Evolutionary conservation across 30 jellyfish, hydroid and myxozoan genomes (phyloP).

Genomic region (Hydractinia symbiolongicarpus): DNA sequence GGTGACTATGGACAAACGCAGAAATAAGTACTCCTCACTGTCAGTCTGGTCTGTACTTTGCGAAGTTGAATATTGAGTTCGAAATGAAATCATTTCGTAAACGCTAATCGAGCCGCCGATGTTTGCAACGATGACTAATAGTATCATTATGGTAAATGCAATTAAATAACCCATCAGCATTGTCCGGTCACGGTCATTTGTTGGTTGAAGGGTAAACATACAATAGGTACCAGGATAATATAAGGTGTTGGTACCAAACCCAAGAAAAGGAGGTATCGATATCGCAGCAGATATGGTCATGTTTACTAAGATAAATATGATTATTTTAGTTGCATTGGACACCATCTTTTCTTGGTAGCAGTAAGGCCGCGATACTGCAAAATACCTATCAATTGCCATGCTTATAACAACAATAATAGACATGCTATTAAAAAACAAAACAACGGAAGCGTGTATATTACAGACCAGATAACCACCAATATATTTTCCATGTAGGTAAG

Average conservation of each 20-base stretch:
- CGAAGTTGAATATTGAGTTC: not conserved
- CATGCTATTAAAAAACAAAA: constrained; percentile 40
- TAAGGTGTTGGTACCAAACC: constrained; percentile 53
- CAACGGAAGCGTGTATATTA: constrained; percentile 51
- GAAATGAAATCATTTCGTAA: constrained; percentile 5
- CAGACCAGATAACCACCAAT: constrained; percentile 63
- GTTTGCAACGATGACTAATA: constrained; percentile 32
- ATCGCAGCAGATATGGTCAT: constrained; percentile 10
- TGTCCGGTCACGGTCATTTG: not conserved
- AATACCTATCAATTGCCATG: constrained; percentile 58
- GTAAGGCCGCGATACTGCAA: constrained; percentile 71
- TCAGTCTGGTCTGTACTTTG: not conserved
- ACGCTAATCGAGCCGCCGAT: constrained; percentile 53
- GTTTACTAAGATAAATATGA: not conserved
- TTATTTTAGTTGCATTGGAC: constrained; percentile 26
- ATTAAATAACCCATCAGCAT: constrained; percentile 27
- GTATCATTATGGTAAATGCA: constrained; percentile 20
- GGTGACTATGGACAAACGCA: constrained; percentile 7
- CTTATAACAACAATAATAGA: constrained; percentile 35
- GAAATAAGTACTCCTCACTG: constrained; percentile 15
- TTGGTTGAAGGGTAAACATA: constrained; percentile 33
- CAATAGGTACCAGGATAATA: constrained; percentile 86
- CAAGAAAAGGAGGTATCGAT: constrained; percentile 42
- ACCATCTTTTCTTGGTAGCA: constrained; percentile 60
- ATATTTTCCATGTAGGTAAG: constrained; percentile 40